Base-by-base conservation (phyloP, 2,797 vertebrate genomes). In the Pangasius djambal region DNA sequence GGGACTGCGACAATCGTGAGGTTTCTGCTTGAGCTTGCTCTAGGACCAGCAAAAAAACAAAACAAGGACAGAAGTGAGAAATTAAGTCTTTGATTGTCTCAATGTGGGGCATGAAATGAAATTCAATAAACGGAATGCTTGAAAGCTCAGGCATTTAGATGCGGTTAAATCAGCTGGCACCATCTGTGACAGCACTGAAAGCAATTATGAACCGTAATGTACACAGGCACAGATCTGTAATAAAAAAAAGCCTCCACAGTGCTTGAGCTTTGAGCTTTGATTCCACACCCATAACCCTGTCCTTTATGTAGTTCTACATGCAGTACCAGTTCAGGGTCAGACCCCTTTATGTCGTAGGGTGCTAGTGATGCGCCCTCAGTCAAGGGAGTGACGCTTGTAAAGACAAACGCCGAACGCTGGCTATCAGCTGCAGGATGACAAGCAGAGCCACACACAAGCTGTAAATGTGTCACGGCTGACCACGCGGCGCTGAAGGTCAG, bases 171-270 rank as follows among this genome's bases (percentile, higher is more conserved):
- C 92, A 94, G 93, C 92, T 91, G 91, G 93, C 94, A 93, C 95
- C 96, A 96, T 96, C 95, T 96, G 95, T 94, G 94, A 94, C 93
- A 93, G 91, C 90, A 93, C 91, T 89, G 93, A 92, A 96, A 94
- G 93, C 95, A 95, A 96, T 96, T 95, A 96, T 95, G 90, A 92
- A 93, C 91, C 93, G 94, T 95, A 94, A 93, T 92, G 90, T 94
- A 86, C 10, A 55, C 94, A 72, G 77, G 75, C 92, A 91, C 91
- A 91, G 94, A 94, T 93, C 93, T 94, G 92, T 95, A 95, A 94
- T 95, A 95, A 95, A 96, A 95, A 95, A 69, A 69, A 34, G 16
- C 28, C 13, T 69, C 75, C 12, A 48, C 40, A 28, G 48, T 34
- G 48, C 48, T 13, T n/a, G 25, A 81, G 44, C 55, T 61, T 44